Percentiles rank a stretch among this genome's conserved stretches.
These are phyloP conservation scores for Coilia nasus DNA, from an alignment of 2,797 vertebrate species.

Conservation along the genomic window DNA sequence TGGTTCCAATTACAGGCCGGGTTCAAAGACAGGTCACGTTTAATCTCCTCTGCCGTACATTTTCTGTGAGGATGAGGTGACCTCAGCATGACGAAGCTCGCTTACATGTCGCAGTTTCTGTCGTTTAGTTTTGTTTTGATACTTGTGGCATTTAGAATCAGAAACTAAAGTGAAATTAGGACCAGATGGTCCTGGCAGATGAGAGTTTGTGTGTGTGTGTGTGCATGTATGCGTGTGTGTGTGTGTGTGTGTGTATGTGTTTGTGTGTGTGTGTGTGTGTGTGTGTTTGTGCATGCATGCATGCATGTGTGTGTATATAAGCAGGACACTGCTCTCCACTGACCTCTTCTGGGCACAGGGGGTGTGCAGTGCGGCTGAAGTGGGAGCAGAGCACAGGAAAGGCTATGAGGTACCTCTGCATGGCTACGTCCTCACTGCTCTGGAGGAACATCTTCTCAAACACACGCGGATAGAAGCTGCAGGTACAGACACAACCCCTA, in stretches of 20 bases:
- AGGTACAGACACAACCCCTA: neutral
- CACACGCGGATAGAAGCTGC: conserved; percentile 81
- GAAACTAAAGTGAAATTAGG: conserved; percentile 11
- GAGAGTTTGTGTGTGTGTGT: neutral
- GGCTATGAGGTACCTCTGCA: conserved; percentile 82
- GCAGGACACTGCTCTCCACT: conserved; percentile 57
- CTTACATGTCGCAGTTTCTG: neutral
- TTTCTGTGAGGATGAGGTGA: neutral
- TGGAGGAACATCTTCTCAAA: conserved; percentile 87
- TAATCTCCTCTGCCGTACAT: neutral
- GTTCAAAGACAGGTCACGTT: conserved; percentile 1
- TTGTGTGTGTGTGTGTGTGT: neutral
- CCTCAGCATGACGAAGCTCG: neutral
- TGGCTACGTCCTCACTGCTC: conserved; percentile 77
- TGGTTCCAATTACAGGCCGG: neutral
- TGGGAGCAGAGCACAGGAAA: conserved; percentile 83
- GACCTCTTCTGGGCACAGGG: conserved; percentile 93
- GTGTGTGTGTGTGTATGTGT: neutral
- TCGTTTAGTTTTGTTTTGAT: neutral
- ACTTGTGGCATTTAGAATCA: conserved; percentile 1
- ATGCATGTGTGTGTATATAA: neutral
- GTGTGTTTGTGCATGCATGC: neutral
- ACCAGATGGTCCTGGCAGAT: neutral
- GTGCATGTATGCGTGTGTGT: neutral
- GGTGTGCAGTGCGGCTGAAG: conserved; percentile 78